Percentiles rank a stretch among this genome's conserved stretches.
Conservation (phyloP, 1,140 invertebrate genomes). For the Ladona fulva region DNA sequence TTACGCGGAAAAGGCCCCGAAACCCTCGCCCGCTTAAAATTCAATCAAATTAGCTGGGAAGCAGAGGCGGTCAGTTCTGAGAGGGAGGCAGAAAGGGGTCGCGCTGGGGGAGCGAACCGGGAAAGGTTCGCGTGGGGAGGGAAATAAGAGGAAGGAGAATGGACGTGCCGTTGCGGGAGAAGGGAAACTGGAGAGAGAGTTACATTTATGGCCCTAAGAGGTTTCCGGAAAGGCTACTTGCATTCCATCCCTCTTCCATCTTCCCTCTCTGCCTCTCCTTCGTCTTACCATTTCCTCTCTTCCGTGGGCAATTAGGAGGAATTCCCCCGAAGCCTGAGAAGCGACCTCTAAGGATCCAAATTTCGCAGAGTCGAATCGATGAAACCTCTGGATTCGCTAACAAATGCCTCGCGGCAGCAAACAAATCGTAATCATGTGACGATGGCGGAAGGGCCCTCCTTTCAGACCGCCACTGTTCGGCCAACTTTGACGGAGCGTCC, state of each 20-base stretch:
- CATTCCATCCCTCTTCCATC: not conserved
- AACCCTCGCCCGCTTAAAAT: not conserved
- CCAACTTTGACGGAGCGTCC: not conserved
- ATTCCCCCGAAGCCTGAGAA: not conserved
- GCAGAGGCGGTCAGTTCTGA: not conserved
- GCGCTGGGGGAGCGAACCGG: not conserved
- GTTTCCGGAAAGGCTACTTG: not conserved
- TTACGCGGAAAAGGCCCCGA: not conserved
- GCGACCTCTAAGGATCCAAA: not conserved
- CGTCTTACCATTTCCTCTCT: not conserved
- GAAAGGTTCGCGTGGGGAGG: not conserved
- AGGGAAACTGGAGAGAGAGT: not conserved
- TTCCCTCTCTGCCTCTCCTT: not conserved
- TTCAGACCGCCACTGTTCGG: not conserved
- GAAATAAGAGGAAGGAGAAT: not conserved
- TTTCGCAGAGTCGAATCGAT: not conserved
- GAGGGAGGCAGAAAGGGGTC: not conserved
- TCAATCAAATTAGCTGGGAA: slow-evolving; percentile 1
- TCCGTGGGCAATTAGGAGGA: not conserved
- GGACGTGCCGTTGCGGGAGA: not conserved
- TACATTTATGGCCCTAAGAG: not conserved
- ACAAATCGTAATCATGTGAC: not conserved
- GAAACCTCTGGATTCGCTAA: not conserved
- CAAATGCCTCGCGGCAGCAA: not conserved
- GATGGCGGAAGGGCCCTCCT: not conserved